These are phyloP conservation scores for Tetraneura akinire DNA, from an alignment of 1,140 invertebrate species.

Conservation along the genomic window DNA sequence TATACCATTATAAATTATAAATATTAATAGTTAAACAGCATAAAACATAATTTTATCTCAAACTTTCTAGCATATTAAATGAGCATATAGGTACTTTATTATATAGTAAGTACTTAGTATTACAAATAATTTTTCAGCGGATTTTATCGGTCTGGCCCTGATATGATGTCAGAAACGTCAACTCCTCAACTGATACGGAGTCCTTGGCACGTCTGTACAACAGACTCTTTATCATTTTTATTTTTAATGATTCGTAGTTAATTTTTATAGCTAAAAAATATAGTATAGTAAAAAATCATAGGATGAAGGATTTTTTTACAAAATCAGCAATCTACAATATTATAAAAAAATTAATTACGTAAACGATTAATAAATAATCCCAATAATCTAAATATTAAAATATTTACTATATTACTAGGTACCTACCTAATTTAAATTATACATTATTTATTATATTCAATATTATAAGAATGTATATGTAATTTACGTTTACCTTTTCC, in stretches of 20 bases:
- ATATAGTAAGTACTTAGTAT: not conserved
- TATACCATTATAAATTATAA: not conserved
- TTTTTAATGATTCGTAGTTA: slow-evolving; percentile 49
- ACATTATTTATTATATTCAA: not conserved
- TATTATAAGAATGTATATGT: too few species aligned
- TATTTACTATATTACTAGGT: not conserved
- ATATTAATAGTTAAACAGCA: not conserved
- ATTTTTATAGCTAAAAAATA: slow-evolving; percentile 39
- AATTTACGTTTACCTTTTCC: not conserved
- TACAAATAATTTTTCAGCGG: slow-evolving; percentile 1
- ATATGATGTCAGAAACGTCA: slow-evolving; percentile 49
- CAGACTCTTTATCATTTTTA: slow-evolving; percentile 49
- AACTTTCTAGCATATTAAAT: slow-evolving; percentile 1
- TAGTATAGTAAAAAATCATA: slow-evolving; percentile 38
- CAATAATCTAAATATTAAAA: slow-evolving; percentile 19
- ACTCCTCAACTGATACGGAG: slow-evolving; percentile 39
- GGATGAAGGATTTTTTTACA: slow-evolving; percentile 30
- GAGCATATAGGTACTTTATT: not conserved
- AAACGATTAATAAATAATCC: slow-evolving; percentile 15
- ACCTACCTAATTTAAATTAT: slow-evolving; percentile 11
- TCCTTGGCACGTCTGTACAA: slow-evolving; percentile 46
- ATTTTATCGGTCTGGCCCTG: slow-evolving; percentile 46
- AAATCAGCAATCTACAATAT: slow-evolving; percentile 2
- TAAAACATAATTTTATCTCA: not conserved
- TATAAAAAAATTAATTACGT: not conserved